Evolutionary conservation across 1,140 invertebrate species (phyloP), one percentile per base, ranked within the genome.

Genomic region (Ostrea denselamellosa): DNA sequence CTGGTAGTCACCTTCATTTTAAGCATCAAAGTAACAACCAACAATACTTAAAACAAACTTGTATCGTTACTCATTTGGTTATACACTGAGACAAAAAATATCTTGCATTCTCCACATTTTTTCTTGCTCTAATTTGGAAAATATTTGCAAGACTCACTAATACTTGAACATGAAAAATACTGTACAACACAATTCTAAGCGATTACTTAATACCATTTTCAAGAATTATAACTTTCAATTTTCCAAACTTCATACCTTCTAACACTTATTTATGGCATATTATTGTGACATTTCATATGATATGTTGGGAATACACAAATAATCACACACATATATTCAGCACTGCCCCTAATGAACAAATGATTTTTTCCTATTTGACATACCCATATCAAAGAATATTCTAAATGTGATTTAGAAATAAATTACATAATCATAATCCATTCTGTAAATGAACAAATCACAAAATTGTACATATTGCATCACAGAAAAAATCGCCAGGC

Each of bases 401-500:
- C n/a, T 19, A 62, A 19, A 62, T 19, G 17, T 17, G 17, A 7
- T n/a, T 19, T 19, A 19, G 56, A 62, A 62, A 62, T 62, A 62
- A 62, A n/a, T 19, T 62, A 62, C n/a, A 3, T n/a, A n/a, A n/a
- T n/a, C n/a, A 62, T n/a, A 62, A n/a, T 62, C 34, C 1, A 19
- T 17, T 17, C n/a, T 62, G n/a, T 62, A 62, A 62, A 62, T 62
- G 56, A 19, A 62, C 56, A 62, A 62, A 62, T 62, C 17, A 62
- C 56, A 62, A 62, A 62, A 62, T n/a, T 62, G n/a, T 62, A 62
- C 56, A 62, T n/a, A 19, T 62, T 62, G 56, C 17, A 62, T 62
- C 56, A 62, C 56, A 19, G n/a, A 62, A n/a, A 62, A 62, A 62
- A 62, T 62, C 2, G 56, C 56, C 28, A 77, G 68, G 68, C 28